These are phyloP conservation scores for Drosophila insularis DNA, from an alignment of 1,140 invertebrate species.

Conservation along the genomic window DNA sequence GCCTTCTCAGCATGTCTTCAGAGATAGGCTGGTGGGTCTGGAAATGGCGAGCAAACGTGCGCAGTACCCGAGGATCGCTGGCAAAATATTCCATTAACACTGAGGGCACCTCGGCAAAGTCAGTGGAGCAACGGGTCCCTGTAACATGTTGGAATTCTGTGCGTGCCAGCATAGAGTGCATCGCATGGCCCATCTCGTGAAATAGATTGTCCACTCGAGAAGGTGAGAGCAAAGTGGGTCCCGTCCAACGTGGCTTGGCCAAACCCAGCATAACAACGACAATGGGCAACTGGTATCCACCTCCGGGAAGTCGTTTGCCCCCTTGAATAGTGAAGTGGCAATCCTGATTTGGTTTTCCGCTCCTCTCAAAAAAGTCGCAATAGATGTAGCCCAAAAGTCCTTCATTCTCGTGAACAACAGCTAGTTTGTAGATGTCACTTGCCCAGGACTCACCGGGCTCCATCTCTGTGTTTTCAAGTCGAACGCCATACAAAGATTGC, in stretches of 20 bases:
- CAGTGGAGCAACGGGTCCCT: constrained; percentile 97
- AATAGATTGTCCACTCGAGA: constrained; percentile 97
- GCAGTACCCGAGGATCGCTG: constrained; percentile 92
- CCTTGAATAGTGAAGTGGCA: constrained; percentile 99
- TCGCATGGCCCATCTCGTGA: constrained; percentile 99
- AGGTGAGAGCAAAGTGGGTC: constrained; percentile 91
- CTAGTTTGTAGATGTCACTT: constrained; percentile 93
- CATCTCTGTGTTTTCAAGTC: constrained; percentile 88
- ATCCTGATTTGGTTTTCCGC: constrained; percentile 96
- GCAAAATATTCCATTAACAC: constrained; percentile 99
- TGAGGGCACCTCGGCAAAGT: constrained; percentile 99
- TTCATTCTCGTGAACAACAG: constrained; percentile 90
- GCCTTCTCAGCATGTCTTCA: constrained; percentile 88
- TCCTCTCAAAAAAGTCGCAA: constrained; percentile 97
- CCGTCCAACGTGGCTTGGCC: constrained; percentile 87
- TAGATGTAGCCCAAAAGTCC: constrained; percentile 96
- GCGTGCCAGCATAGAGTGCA: constrained; percentile 98
- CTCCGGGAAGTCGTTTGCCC: constrained; percentile 90
- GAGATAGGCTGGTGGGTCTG: constrained; percentile 93
- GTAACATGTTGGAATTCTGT: constrained; percentile 98
- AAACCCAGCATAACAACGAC: constrained; percentile 97
- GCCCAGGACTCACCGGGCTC: constrained; percentile 92
- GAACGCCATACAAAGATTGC: constrained; percentile 90
- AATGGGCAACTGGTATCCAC: constrained; percentile 94
- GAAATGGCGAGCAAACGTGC: constrained; percentile 95